Evolutionary conservation across 2,888 invertebrate species (phyloP).

Genomic region (Nasonia oneida): DNA sequence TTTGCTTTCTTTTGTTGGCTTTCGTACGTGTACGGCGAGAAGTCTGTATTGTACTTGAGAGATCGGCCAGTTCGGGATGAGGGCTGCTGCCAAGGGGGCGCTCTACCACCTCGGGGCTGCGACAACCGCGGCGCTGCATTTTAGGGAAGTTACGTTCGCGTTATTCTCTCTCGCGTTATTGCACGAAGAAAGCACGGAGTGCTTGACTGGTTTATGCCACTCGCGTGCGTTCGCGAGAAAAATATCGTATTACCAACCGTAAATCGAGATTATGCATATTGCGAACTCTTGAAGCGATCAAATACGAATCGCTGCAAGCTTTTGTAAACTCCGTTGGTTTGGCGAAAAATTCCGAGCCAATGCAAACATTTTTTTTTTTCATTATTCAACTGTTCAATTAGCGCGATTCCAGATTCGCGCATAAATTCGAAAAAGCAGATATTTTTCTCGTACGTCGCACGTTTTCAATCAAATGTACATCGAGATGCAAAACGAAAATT

Average conservation of each 20-base stretch:
- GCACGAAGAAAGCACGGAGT: neutral
- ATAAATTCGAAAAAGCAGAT: conserved; percentile 6
- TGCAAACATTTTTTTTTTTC: no score
- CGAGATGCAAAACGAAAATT: neutral
- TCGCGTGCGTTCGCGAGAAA: conserved; percentile 47
- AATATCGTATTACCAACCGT: conserved; percentile 33
- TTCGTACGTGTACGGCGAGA: conserved; percentile 37
- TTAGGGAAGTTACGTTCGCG: conserved; percentile 75
- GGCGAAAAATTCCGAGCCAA: no score
- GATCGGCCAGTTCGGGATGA: neutral
- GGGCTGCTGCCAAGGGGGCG: neutral
- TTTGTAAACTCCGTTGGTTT: no score
- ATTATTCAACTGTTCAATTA: no score
- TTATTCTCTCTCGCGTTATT: conserved; percentile 67
- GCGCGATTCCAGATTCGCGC: no score
- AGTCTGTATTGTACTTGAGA: conserved; percentile 44
- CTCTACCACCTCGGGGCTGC: conserved; percentile 79
- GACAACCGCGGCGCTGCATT: conserved; percentile 78
- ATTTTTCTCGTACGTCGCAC: conserved; percentile 42
- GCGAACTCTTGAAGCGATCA: neutral
- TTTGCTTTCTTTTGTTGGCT: conserved; percentile 38
- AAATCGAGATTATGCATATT: neutral
- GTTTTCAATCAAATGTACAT: neutral
- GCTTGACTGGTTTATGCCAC: conserved; percentile 14
- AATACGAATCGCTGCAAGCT: neutral